Conservation (phyloP, 1,140 invertebrate species). For the Drosophila insularis region DNA sequence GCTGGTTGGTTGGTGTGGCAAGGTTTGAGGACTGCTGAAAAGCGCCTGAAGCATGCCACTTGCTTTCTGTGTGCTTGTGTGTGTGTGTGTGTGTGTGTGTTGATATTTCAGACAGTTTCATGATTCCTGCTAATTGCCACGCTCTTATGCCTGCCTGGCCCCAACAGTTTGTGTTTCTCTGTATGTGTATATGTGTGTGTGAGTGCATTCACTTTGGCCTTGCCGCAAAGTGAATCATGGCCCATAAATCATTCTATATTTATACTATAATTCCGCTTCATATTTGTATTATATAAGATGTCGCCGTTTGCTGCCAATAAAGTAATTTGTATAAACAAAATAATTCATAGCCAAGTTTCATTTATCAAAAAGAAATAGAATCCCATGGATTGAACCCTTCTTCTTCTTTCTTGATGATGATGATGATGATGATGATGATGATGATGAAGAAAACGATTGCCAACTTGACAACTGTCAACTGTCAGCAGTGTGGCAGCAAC, state of each 20-base stretch:
- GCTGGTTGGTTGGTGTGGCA: background rate
- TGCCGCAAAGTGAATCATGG: slow-evolving; percentile 21
- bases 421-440: slow-evolving; percentile 48
- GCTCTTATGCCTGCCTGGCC: slow-evolving; percentile 60
- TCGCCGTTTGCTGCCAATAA: slow-evolving; percentile 52
- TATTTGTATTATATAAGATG: slow-evolving; percentile 19
- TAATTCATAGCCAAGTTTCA: slow-evolving; percentile 66
- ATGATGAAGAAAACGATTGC: slow-evolving; percentile 32
- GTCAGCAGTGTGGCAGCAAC: slow-evolving; percentile 49
- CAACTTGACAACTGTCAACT: slow-evolving; percentile 73
- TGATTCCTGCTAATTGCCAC: slow-evolving; percentile 70
- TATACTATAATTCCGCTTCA: slow-evolving; percentile 46
- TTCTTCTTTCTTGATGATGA: background rate
- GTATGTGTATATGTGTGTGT: background rate
- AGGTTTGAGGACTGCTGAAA: slow-evolving; percentile 39
- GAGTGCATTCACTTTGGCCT: slow-evolving; percentile 32
- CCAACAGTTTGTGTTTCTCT: background rate
- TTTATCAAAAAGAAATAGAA: slow-evolving; percentile 54
- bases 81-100: slow-evolving; percentile 17
- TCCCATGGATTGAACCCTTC: slow-evolving; percentile 44
- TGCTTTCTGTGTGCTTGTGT: background rate
- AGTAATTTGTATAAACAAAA: slow-evolving; percentile 79
- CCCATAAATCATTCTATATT: slow-evolving; percentile 64
- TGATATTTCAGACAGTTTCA: slow-evolving; percentile 68
- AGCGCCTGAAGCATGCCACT: slow-evolving; percentile 32